Evolutionary conservation across 2,888 invertebrate species (phyloP).

Genomic region (Eudasyphora cyanicolor): DNA sequence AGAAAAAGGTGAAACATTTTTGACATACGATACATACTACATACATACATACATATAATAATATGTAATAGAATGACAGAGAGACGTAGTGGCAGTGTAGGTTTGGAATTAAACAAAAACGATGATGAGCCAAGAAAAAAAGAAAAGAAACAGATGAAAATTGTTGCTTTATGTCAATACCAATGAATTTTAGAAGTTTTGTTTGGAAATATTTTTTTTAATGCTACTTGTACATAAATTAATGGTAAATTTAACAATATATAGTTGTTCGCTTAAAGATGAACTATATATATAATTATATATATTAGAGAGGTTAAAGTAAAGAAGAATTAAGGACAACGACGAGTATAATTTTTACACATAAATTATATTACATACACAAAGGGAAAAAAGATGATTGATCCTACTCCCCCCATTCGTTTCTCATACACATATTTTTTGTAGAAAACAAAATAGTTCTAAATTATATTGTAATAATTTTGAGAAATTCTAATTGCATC

Average conservation of each 20-base stretch:
- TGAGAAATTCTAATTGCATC: not conserved
- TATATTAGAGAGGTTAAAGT: slow-evolving; percentile 44
- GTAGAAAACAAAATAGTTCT: slow-evolving; percentile 14
- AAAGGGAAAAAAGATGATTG: slow-evolving; percentile 1
- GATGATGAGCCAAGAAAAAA: not conserved
- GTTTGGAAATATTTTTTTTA: slow-evolving; percentile 27
- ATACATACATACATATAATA: no score
- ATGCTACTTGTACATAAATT: slow-evolving; percentile 55
- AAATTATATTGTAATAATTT: slow-evolving; percentile 9
- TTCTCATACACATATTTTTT: slow-evolving; percentile 26
- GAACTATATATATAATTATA: slow-evolving; percentile 53
- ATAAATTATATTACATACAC: slow-evolving; percentile 24
- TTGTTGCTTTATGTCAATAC: slow-evolving; percentile 25
- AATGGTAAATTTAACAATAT: slow-evolving; percentile 37
- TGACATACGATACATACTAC: no score
- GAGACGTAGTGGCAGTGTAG: no score
- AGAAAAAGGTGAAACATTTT: slow-evolving; percentile 11
- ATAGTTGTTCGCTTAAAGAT: slow-evolving; percentile 62
- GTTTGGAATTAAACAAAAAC: no score
- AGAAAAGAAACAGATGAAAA: not conserved
- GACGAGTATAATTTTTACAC: slow-evolving; percentile 49
- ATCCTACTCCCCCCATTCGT: slow-evolving; percentile 8
- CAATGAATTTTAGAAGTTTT: slow-evolving; percentile 23
- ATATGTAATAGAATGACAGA: no score
- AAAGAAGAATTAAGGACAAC: slow-evolving; percentile 62